Percentiles rank a stretch among this genome's conserved stretches.
These are phyloP conservation scores for Drosophila ustulata DNA, from an alignment of 2,888 invertebrate species.

Conservation along the genomic window DNA sequence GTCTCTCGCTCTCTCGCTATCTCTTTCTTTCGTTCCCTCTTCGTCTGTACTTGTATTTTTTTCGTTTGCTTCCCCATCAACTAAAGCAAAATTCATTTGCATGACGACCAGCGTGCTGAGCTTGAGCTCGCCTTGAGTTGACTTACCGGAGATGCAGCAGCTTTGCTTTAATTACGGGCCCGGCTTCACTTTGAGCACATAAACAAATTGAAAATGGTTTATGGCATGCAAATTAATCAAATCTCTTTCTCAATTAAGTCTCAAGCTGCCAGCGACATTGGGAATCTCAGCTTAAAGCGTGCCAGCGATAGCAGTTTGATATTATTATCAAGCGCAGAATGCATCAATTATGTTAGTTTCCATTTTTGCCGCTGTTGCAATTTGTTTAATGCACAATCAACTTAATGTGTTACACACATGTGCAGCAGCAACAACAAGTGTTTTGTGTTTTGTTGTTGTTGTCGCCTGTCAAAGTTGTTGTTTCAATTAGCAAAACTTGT, in stretches of 20 bases:
- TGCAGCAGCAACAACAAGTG: conserved; percentile 9
- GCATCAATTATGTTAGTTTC: conserved; percentile 21
- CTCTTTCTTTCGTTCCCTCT: background rate
- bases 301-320: too few relatives aligned
- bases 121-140: conserved; percentile 16
- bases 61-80: background rate
- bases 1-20: conserved; percentile 25
- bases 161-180: conserved; percentile 71
- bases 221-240: conserved; percentile 78
- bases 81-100: conserved; percentile 16
- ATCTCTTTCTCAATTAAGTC: conserved; percentile 72
- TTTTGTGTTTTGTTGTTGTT: conserved; percentile 10
- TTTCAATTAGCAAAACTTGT: conserved; percentile 59
- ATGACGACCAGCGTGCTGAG: background rate
- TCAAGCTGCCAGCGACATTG: conserved; percentile 12
- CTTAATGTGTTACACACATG: conserved; percentile 50
- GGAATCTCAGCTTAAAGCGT: conserved; percentile 34
- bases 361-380: conserved; percentile 27
- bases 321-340: conserved; percentile 18
- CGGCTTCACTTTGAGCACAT: conserved; percentile 61
- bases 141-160: conserved; percentile 34
- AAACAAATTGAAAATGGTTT: conserved; percentile 78
- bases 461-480: conserved; percentile 45
- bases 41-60: background rate
- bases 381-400: conserved; percentile 67